These are phyloP conservation scores for Drosophila sordidapex DNA, from an alignment of 2,888 invertebrate genomes.

Conservation along the genomic window DNA sequence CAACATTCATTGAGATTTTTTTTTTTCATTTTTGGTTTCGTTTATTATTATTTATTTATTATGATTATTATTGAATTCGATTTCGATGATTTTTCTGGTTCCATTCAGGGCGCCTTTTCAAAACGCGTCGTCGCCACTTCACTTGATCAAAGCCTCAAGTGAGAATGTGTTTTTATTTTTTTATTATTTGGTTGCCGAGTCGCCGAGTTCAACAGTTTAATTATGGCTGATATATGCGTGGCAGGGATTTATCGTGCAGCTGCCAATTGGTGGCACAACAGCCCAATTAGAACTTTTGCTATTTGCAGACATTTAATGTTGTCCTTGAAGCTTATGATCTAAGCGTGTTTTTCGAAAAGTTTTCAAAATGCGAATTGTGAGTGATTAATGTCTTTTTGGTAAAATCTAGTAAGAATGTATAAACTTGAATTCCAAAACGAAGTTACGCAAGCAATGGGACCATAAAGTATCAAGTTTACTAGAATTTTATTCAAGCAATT, in stretches of 20 bases:
- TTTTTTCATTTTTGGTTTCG: not conserved
- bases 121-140: slow-evolving; percentile 42
- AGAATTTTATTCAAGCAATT: not conserved
- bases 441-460: not conserved
- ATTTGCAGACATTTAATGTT: slow-evolving; percentile 12
- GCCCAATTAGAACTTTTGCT: slow-evolving; percentile 44
- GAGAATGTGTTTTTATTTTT: slow-evolving; percentile 33
- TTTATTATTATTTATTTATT: slow-evolving; percentile 61
- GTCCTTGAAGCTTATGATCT: slow-evolving; percentile 23
- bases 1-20: slow-evolving; percentile 75
- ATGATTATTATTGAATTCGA: slow-evolving; percentile 67
- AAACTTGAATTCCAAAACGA: not conserved
- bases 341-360: not conserved
- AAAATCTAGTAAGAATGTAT: not conserved
- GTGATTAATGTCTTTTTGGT: not conserved
- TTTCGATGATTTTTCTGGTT: slow-evolving; percentile 49
- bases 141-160: slow-evolving; percentile 30
- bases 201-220: slow-evolving; percentile 68
- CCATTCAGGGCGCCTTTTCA: slow-evolving; percentile 48
- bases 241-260: slow-evolving; percentile 44
- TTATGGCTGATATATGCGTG: slow-evolving; percentile 51
- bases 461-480: not conserved
- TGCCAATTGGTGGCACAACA: slow-evolving; percentile 22
- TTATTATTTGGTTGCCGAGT: slow-evolving; percentile 13
- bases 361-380: not conserved